These are phyloP conservation scores for Phymastichus coffea DNA, from an alignment of 1,140 invertebrate species.

Conservation along the genomic window DNA sequence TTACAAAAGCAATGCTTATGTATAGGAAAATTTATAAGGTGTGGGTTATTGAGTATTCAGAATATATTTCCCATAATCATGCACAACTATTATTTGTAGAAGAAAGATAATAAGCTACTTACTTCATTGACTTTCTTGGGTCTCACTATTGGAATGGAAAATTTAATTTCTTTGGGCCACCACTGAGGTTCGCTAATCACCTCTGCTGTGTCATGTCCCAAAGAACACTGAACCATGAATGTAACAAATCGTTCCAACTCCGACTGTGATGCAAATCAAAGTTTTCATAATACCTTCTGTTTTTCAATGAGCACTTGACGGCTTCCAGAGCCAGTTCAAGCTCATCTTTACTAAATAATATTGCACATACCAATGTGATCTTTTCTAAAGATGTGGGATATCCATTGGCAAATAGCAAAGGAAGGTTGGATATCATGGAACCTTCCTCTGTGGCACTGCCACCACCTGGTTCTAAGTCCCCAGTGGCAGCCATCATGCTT, in stretches of 20 bases:
- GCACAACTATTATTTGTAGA: too few relatives aligned
- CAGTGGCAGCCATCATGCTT: conserved; percentile 43
- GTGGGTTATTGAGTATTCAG: too few relatives aligned
- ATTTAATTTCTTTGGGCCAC: conserved; percentile 69
- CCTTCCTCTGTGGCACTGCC: conserved; percentile 42
- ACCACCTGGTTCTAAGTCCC: conserved; percentile 37
- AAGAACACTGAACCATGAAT: conserved; percentile 74
- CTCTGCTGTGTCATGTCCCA: conserved; percentile 63
- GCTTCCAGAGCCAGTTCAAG: not conserved
- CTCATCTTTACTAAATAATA: conserved; percentile 7
- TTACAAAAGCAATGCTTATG: too few relatives aligned
- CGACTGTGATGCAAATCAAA: conserved; percentile 44
- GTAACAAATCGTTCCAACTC: conserved; percentile 70
- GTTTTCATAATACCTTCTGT: conserved; percentile 3
- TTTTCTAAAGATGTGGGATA: conserved; percentile 68
- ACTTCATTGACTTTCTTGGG: conserved; percentile 58
- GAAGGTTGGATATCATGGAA: conserved; percentile 66
- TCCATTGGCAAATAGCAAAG: conserved; percentile 68
- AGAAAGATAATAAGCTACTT: too few relatives aligned
- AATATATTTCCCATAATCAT: too few relatives aligned
- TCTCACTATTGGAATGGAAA: conserved; percentile 63
- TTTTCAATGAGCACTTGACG: not conserved
- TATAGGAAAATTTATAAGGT: too few relatives aligned
- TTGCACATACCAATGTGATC: conserved; percentile 56
- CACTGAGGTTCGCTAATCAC: conserved; percentile 64